A percentile compares a stretch with the other conserved stretches of the same genome.
Conservation (phyloP, 2,888 invertebrate species). For the Stomorhina lunata region DNA sequence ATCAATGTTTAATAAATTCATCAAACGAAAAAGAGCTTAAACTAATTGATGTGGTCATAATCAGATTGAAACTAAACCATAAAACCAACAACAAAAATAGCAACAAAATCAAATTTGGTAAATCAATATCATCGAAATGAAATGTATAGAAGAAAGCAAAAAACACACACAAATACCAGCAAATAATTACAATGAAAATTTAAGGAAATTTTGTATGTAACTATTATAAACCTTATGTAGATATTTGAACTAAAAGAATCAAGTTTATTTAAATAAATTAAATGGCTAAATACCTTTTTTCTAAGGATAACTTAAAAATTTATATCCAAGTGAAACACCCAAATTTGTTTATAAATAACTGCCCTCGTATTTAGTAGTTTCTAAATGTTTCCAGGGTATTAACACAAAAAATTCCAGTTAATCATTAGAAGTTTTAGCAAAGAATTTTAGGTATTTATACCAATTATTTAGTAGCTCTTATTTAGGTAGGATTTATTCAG, state of each 20-base stretch:
- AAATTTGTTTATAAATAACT: neutral
- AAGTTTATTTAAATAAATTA: no score
- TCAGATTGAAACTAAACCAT: conserved; percentile 42
- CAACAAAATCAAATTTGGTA: conserved; percentile 5
- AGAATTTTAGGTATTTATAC: conserved; percentile 16
- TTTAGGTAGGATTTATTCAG: conserved; percentile 23
- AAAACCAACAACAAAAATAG: conserved; percentile 12
- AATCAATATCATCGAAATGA: neutral
- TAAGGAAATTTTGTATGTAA: no score
- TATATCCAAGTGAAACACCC: no score
- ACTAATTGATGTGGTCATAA: conserved; percentile 63
- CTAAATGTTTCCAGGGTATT: neutral
- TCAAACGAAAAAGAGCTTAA: conserved; percentile 43
- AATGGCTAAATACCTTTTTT: no score
- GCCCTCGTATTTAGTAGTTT: neutral
- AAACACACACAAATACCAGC: neutral
- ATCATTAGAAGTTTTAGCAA: conserved; percentile 13
- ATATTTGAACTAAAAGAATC: no score
- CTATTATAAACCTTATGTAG: no score
- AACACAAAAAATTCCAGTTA: neutral
- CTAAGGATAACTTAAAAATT: no score
- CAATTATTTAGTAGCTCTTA: neutral
- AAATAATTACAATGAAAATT: no score
- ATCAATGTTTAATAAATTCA: conserved; percentile 42
- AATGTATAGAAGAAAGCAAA: neutral